These are phyloP conservation scores for Antrozous pallidus DNA, from an alignment of 2,797 vertebrate genomes.

Conservation along the genomic window DNA sequence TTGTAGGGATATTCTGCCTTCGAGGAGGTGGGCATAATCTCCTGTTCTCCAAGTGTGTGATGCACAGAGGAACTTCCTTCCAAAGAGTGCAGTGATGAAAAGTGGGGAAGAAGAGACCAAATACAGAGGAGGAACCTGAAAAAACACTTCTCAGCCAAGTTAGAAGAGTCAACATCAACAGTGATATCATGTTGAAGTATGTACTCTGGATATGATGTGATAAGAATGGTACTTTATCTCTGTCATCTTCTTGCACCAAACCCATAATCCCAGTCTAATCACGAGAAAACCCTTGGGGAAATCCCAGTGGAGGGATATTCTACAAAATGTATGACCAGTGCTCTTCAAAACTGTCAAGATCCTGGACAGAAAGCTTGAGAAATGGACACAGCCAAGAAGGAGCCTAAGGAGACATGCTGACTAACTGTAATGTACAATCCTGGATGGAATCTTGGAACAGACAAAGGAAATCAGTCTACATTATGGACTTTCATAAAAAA, in stretches of 20 bases:
- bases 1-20: background rate
- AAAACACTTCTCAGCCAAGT: background rate
- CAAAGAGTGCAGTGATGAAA: background rate
- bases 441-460: background rate
- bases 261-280: background rate
- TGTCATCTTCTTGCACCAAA: background rate
- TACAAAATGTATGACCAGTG: too few relatives aligned
- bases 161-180: background rate
- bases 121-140: background rate
- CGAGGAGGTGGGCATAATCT: background rate
- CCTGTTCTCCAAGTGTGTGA: background rate
- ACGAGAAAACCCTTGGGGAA: background rate
- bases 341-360: too few relatives aligned
- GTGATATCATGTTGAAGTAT: background rate
- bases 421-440: background rate
- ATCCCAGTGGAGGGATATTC: background rate
- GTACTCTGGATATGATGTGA: background rate
- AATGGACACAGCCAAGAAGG: background rate
- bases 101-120: background rate
- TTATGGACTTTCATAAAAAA: constrained; percentile 1
- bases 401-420: background rate
- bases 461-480: background rate
- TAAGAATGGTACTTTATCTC: background rate
- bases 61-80: background rate
- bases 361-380: too few relatives aligned